Evolutionary conservation across 2,888 invertebrate species (phyloP).

Genomic region (Acrobeloides nanus): DNA sequence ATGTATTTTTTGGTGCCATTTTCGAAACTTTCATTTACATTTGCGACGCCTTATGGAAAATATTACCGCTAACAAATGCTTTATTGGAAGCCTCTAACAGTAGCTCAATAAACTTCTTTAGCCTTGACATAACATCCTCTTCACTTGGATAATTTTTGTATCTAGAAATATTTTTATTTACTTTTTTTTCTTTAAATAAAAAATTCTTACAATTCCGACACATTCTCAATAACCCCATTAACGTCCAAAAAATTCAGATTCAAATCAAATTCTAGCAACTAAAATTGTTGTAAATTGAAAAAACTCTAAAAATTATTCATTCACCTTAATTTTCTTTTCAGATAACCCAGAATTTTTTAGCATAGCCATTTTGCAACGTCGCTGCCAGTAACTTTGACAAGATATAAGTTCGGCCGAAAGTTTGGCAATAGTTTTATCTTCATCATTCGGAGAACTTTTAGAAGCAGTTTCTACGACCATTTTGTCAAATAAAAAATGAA

Average conservation of each 20-base stretch:
- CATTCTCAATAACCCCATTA: slow-evolving; percentile 9
- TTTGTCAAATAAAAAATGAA: too few relatives aligned
- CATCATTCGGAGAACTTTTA: too few relatives aligned
- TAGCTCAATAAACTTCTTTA: slow-evolving; percentile 7
- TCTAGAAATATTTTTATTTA: not conserved
- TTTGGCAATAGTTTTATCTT: slow-evolving; percentile 4
- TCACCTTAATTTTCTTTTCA: not conserved
- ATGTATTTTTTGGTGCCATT: too few relatives aligned
- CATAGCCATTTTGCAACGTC: slow-evolving; percentile 14
- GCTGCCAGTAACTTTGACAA: slow-evolving; percentile 16
- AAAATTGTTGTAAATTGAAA: slow-evolving; percentile 8
- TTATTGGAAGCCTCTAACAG: too few relatives aligned
- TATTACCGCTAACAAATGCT: too few relatives aligned
- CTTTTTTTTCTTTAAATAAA: slow-evolving; percentile 4
- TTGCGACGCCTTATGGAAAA: too few relatives aligned
- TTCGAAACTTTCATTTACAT: too few relatives aligned
- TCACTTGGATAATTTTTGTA: too few relatives aligned
- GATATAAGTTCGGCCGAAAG: slow-evolving; percentile 2
- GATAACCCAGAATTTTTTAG: slow-evolving; percentile 8
- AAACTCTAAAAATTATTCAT: slow-evolving; percentile 8
- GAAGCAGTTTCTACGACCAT: too few relatives aligned
- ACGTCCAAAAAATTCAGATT: slow-evolving; percentile 18
- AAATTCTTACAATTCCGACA: slow-evolving; percentile 5
- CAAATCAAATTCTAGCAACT: slow-evolving; percentile 23
- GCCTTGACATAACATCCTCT: too few relatives aligned